A percentile compares a stretch with the other conserved stretches of the same genome.
Conservation (phyloP, 2,888 invertebrate species). For the Lordiphosa andalusiaca region DNA sequence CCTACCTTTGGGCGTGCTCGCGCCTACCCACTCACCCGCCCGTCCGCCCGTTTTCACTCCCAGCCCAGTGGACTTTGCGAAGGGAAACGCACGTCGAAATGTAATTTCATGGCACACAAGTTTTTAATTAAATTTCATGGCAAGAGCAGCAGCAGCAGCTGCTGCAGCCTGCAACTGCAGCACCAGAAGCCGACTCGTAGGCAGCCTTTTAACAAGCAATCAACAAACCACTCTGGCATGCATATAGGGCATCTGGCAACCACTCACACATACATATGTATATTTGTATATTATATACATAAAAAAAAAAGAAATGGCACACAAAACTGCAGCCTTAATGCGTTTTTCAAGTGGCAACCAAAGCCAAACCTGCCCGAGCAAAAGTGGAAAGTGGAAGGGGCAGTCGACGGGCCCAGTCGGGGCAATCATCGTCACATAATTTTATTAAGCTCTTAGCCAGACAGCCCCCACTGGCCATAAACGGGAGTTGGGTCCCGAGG, state of each 20-base stretch:
- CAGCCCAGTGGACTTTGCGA: conserved; percentile 17
- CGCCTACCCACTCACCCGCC: conserved; percentile 1
- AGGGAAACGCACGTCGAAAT: conserved; percentile 62
- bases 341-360: conserved; percentile 66
- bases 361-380: conserved; percentile 30
- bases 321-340: conserved; percentile 69
- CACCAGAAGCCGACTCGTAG: conserved; percentile 16
- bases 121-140: conserved; percentile 74
- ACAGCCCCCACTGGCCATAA: conserved; percentile 24
- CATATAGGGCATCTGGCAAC: conserved; percentile 56
- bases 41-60: conserved; percentile 14
- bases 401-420: conserved; percentile 4
- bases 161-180: conserved; percentile 7
- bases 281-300: conserved; percentile 29
- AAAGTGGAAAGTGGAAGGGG: conserved; percentile 3
- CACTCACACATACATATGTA: conserved; percentile 27
- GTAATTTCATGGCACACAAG: conserved; percentile 76
- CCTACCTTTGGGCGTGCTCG: conserved; percentile 50
- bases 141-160: conserved; percentile 42
- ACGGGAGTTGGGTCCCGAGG: conserved; percentile 4
- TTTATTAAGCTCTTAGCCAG: conserved; percentile 67
- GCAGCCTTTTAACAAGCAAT: conserved; percentile 72
- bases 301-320: conserved; percentile 39
- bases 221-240: conserved; percentile 72
- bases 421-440: conserved; percentile 73